These are phyloP conservation scores for Polypedilum pembai DNA, from an alignment of 1,140 invertebrate genomes.

Conservation along the genomic window DNA sequence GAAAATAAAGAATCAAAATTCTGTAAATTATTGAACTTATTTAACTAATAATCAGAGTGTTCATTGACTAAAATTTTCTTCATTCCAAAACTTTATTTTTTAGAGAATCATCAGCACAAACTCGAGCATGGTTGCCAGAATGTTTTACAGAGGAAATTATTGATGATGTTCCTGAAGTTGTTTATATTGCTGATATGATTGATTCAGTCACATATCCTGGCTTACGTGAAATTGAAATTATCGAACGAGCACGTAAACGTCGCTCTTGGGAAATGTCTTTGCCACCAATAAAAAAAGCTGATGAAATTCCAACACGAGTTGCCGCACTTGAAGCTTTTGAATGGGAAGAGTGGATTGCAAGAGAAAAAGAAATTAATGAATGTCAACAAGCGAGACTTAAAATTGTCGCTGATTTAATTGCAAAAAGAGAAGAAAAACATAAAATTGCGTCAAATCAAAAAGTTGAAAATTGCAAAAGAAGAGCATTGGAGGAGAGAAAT, in stretches of 20 bases:
- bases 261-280: constrained; percentile 36
- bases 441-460: constrained; percentile 41
- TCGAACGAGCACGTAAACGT: constrained; percentile 40
- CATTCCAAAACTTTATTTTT: constrained; percentile 38
- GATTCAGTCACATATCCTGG: constrained; percentile 36
- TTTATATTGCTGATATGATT: constrained; percentile 35
- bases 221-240: constrained; percentile 37
- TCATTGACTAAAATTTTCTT: too few species aligned
- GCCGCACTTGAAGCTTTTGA: constrained; percentile 40
- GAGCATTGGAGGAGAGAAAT: constrained; percentile 41
- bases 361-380: constrained; percentile 50
- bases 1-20: too few species aligned
- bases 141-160: constrained; percentile 43
- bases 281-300: neutral
- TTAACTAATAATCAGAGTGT: too few species aligned
- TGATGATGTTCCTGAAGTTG: constrained; percentile 38
- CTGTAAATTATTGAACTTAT: neutral
- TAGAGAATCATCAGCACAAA: constrained; percentile 65
- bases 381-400: constrained; percentile 50
- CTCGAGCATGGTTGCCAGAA: constrained; percentile 55
- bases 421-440: constrained; percentile 40
- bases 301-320: neutral
- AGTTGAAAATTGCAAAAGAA: constrained; percentile 41
- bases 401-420: constrained; percentile 46
- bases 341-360: constrained; percentile 41